Base-by-base conservation (phyloP, 64 coral and sea anemone genomes). In the Pachyseris speciosa region DNA sequence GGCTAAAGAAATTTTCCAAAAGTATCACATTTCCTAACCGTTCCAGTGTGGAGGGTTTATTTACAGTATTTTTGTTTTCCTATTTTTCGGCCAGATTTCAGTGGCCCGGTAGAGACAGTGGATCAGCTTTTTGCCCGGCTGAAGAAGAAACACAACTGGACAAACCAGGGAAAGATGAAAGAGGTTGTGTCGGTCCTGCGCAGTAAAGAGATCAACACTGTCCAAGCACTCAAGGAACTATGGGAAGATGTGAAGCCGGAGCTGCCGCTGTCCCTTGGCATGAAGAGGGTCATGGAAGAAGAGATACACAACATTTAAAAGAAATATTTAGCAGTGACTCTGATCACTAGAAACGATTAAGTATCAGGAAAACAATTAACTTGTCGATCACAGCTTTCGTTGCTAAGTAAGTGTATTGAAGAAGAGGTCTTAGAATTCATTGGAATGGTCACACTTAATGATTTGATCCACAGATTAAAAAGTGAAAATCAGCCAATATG, bases 221-320 rank as follows among this genome's bases (percentile, higher is more conserved):
- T 87, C 37, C 64, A 58, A 1, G 49, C 40, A 1, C 88, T 95
- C 31, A 91, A 74, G 72, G 88, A 86, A 73, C 52, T 89, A 45
- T 95, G 94, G 94, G 88, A 83, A 44, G 88, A 91, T 15, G 38
- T 95, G 37, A 91, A 95, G 67, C 57, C 67, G 20, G 29, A 48
- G 17, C 2, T 95, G 50, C 79, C 84, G 29, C 69, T 95, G 74
- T 90, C 94, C 4, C 87, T 74, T 81, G 88, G 88, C 12, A 91
- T 95, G 83, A 84, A 66, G 29, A 67, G 53, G 32, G 72, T 57
- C 52, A 51, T 95, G 13, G 87, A 94, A 24, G 60, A 69, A 2
- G 93, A n/a, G n/a, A n/a, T n/a, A n/a, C n/a, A n/a, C n/a, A n/a
- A n/a, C n/a, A n/a, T n/a, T n/a, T n/a, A n/a, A 88, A 53, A 31